Percentiles rank a stretch among this genome's conserved stretches.
These are phyloP conservation scores for Xestia ashworthii DNA, from an alignment of 2,888 invertebrate species.

Conservation along the genomic window DNA sequence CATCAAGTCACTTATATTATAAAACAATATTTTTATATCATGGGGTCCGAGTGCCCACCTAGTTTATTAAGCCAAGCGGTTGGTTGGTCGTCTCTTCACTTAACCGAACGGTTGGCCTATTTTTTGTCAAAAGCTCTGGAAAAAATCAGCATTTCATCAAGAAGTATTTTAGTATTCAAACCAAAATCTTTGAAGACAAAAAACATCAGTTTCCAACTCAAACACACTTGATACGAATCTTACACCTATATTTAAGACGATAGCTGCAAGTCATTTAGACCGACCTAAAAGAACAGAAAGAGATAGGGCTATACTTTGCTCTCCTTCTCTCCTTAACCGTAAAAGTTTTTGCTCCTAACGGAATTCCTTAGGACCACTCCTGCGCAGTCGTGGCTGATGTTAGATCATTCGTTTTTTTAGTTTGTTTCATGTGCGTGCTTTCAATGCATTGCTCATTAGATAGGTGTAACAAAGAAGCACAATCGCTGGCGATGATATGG, in stretches of 20 bases:
- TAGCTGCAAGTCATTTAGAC: background rate
- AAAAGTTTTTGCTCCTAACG: conserved; percentile 16
- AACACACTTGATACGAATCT: background rate
- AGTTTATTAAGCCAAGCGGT: background rate
- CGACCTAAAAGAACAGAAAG: background rate
- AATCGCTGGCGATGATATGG: background rate
- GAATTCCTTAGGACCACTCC: conserved; percentile 25
- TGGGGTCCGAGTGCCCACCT: background rate
- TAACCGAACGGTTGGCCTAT: background rate
- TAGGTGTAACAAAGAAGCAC: conserved; percentile 11
- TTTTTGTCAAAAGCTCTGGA: background rate
- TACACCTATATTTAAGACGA: background rate
- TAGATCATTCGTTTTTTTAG: conserved; percentile 3
- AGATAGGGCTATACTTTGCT: conserved; percentile 13
- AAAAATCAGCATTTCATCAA: background rate
- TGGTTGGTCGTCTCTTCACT: background rate
- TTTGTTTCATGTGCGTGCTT: background rate
- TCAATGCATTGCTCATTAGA: background rate
- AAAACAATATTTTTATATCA: background rate
- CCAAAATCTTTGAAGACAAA: background rate
- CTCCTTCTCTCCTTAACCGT: conserved; percentile 18
- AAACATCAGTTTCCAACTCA: background rate
- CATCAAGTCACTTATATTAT: conserved; percentile 41
- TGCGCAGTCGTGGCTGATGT: background rate
- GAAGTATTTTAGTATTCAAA: too few relatives aligned